Evolutionary conservation across 1,140 invertebrate species (phyloP).

Genomic region (Mizuhopecten yessoensis): DNA sequence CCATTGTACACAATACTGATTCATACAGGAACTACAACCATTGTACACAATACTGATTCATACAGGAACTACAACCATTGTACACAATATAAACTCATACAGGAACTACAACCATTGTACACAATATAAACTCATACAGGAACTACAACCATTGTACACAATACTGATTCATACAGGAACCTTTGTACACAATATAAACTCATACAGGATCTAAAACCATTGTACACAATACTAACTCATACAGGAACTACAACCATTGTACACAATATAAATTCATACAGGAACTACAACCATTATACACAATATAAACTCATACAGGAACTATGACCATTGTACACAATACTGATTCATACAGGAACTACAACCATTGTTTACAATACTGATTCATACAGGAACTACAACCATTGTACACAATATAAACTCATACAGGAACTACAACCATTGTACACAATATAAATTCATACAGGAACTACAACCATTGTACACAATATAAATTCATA

Average conservation of each 20-base stretch:
- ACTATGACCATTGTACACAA: too few relatives aligned
- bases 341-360: slow-evolving; percentile 72
- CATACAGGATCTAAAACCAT: slow-evolving; percentile 74
- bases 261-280: slow-evolving; percentile 68
- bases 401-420: too few relatives aligned
- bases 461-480: too few relatives aligned
- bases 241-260: too few relatives aligned
- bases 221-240: background rate
- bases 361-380: slow-evolving; percentile 41
- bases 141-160: slow-evolving; percentile 67
- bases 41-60: background rate
- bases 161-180: background rate
- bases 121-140: slow-evolving; percentile 61
- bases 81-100: background rate
- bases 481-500: slow-evolving; percentile 38
- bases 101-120: too few relatives aligned
- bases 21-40: too few relatives aligned
- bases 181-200: background rate
- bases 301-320: background rate
- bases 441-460: background rate
- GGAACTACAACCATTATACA: slow-evolving; percentile 69
- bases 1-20: background rate
- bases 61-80: slow-evolving; percentile 73
- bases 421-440: slow-evolving; percentile 74
- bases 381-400: too few relatives aligned